Evolutionary conservation across 2,888 invertebrate species (phyloP).

Genomic region (Mesochorus sp.): DNA sequence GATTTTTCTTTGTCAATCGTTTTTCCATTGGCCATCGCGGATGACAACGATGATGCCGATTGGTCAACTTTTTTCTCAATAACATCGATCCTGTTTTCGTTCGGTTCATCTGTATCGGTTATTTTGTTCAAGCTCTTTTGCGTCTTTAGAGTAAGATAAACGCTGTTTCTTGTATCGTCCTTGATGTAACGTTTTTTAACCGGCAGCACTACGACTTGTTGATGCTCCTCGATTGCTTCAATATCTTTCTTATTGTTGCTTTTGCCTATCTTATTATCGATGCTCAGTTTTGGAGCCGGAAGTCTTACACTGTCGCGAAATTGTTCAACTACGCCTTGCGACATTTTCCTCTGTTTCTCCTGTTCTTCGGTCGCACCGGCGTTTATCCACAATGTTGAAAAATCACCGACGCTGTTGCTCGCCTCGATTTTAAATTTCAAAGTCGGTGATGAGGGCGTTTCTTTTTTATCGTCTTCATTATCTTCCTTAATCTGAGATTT

Average conservation of each 20-base stretch:
- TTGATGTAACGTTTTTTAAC: conserved; percentile 75
- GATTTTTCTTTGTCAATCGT: conserved; percentile 26
- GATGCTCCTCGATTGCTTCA: conserved; percentile 67
- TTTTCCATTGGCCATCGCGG: conserved; percentile 7
- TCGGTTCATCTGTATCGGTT: conserved; percentile 27
- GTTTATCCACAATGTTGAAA: conserved; percentile 74
- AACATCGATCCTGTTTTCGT: neutral
- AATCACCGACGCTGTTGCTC: conserved; percentile 77
- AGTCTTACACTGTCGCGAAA: conserved; percentile 76
- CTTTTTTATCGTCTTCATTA: neutral
- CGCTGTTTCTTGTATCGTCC: conserved; percentile 77
- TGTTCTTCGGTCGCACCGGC: conserved; percentile 41
- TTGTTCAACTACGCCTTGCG: conserved; percentile 67
- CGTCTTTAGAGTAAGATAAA: conserved; percentile 75
- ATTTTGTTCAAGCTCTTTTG: conserved; percentile 34
- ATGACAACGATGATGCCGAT: neutral
- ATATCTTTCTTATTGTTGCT: neutral
- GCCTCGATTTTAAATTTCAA: conserved; percentile 76
- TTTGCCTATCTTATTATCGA: neutral
- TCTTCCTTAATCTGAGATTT: neutral
- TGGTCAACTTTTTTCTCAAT: conserved; percentile 17
- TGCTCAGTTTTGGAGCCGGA: conserved; percentile 70
- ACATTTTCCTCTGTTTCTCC: conserved; percentile 33
- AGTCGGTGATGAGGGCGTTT: conserved; percentile 3
- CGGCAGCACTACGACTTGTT: conserved; percentile 74